phyloP scores from a whole-genome alignment of 2,797 vertebrate genomes.

The Cheirogaleus major region DNA sequence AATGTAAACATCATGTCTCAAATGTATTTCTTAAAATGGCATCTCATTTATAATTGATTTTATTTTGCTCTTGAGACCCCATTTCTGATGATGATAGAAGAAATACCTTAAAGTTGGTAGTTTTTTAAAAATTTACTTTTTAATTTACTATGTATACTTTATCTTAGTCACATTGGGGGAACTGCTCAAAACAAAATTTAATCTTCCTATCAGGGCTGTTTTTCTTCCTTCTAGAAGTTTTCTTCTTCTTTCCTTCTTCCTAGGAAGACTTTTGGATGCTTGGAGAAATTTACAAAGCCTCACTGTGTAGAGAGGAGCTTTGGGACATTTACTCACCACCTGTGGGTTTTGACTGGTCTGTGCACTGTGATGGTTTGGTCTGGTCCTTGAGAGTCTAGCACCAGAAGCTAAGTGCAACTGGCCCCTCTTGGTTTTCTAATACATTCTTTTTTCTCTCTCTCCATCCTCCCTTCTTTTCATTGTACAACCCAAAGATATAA shows the following conservation, averaged over 20 bases:
- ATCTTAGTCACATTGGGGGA: neutral
- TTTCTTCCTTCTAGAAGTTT: neutral
- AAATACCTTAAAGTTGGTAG: neutral
- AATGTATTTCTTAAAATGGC: neutral
- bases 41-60: neutral
- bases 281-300: neutral
- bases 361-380: neutral
- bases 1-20: neutral
- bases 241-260: neutral
- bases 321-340: neutral
- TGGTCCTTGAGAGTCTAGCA: neutral
- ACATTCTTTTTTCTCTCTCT: neutral
- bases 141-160: neutral
- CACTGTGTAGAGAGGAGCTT: neutral
- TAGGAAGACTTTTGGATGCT: neutral
- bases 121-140: neutral
- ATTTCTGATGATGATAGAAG: neutral
- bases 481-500: neutral
- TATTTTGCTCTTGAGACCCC: neutral
- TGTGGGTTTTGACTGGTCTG: too few species aligned
- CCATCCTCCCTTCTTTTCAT: neutral
- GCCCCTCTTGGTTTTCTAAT: neutral
- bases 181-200: neutral
- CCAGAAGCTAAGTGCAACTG: neutral
- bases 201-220: neutral